Conservation (phyloP, 2,113 vertebrate genomes). For the Oreotrochilus melanogaster region DNA sequence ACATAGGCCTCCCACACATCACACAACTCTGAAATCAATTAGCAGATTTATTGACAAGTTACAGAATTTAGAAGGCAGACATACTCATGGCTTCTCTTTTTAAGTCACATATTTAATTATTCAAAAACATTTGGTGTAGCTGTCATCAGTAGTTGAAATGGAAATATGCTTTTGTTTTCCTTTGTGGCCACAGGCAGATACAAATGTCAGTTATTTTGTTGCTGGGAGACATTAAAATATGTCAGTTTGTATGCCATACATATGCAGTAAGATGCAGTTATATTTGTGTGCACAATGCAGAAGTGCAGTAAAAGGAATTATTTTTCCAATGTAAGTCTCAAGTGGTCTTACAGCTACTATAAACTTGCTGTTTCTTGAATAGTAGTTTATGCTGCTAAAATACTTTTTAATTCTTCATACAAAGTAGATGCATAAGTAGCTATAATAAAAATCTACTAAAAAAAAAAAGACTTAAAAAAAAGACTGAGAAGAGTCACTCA, state of each 20-base stretch:
- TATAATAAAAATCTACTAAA: background rate
- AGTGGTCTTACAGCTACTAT: conserved; percentile 18
- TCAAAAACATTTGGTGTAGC: background rate
- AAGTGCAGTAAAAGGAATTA: background rate
- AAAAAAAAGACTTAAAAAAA: background rate
- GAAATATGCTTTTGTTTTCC: background rate
- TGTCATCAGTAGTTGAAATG: background rate
- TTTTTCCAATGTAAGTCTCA: conserved; percentile 19
- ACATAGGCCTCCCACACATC: background rate
- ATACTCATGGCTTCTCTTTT: background rate
- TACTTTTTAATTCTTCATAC: background rate
- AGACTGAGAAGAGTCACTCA: background rate
- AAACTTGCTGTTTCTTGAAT: background rate
- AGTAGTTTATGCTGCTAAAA: conserved; percentile 7
- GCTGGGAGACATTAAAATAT: background rate
- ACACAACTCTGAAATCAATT: conserved; percentile 19
- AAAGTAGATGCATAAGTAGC: background rate
- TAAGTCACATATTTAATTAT: background rate
- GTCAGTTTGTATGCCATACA: background rate
- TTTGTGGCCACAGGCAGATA: background rate
- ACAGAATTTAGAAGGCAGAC: conserved; percentile 33
- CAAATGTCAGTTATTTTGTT: background rate
- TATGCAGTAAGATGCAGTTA: background rate
- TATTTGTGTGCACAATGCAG: background rate
- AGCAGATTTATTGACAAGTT: conserved; percentile 66